Percentiles rank a stretch among this genome's conserved stretches.
Conservation (phyloP, 2,113 vertebrate genomes). For the Cottus gobio region DNA sequence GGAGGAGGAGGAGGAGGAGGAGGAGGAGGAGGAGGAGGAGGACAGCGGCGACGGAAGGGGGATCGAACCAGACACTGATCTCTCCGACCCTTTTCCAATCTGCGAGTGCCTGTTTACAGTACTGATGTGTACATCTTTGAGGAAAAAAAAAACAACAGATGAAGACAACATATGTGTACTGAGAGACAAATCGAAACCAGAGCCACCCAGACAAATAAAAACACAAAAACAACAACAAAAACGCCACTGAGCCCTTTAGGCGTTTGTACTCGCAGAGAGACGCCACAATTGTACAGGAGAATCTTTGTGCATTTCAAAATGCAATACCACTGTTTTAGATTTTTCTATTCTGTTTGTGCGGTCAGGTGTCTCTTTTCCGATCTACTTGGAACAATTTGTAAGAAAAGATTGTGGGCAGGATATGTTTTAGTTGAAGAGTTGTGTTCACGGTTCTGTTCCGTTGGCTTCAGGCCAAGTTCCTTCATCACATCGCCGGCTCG, state of each 20-base stretch:
- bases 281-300: constrained; percentile 93
- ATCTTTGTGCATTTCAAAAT: constrained; percentile 96
- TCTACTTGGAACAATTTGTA: constrained; percentile 89
- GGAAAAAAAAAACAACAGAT: constrained; percentile 61
- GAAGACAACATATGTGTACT: constrained; percentile 58
- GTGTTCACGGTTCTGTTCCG: constrained; percentile 12
- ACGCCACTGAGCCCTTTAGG: constrained; percentile 96
- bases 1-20: constrained; percentile 78
- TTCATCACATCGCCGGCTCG: constrained; percentile 77
- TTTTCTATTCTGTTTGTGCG: constrained; percentile 97
- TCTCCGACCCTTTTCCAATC: constrained; percentile 85
- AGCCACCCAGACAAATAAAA: constrained; percentile 45
- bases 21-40: constrained; percentile 61
- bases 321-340: constrained; percentile 98
- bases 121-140: constrained; percentile 91
- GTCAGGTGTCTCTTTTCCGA: constrained; percentile 89
- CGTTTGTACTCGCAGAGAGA: constrained; percentile 91
- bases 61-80: constrained; percentile 18
- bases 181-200: constrained; percentile 50
- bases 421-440: constrained; percentile 43
- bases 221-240: background rate
- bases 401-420: constrained; percentile 85
- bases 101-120: constrained; percentile 99
- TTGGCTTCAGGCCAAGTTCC: constrained; percentile 23
- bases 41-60: constrained; percentile 30